Evolutionary conservation across 2,113 vertebrate species (phyloP), one percentile per base, ranked within the genome.

Genomic region (Galeopterus variegatus): DNA sequence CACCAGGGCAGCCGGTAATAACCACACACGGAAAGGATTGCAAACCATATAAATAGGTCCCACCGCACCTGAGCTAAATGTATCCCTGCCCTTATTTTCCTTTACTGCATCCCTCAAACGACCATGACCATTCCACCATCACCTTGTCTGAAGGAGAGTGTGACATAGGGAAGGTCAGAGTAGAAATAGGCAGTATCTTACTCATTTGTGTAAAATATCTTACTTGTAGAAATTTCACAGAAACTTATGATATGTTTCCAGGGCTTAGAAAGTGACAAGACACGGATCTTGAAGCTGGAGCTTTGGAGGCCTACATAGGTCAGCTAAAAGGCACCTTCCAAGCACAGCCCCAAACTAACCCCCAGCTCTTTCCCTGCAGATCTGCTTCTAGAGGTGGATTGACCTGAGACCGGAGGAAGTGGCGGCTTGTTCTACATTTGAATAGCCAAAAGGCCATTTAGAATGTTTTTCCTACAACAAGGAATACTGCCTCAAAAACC

Each of bases 331-430:
- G 52, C 45, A 56, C 41, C 31, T 15, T 33, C 65, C 26, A 0
- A 2, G 18, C 17, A 11, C 10, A 28, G 54, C 17, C 0, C 9
- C 19, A 15, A 6, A 0, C 36, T 11, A 8, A 14, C 64, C 65
- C 50, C 54, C 36, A 24, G 69, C 64, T 85, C n/a, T 60, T 65
- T 3, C 3, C 18, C 45, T 76, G 60, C 5, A 83, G 19, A 9
- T 31, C 60, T 8, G 10, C 45, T 52, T 73, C 58, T 36, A 26
- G 45, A 75, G 23, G 45, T 33, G 21, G 28, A 41, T 17, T 19
- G 8, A 56, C 62, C 54, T 36, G 33, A 65, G 13, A 77, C 33
- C n/a, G 0, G 1, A 75, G 76, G 15, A 54, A 77, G 21, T 8
- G 14, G 33, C 24, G 26, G 17, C 45, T 60, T 76, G n/a, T 33